These are phyloP conservation scores for Syndactyla subalaris DNA, from an alignment of 2,797 vertebrate species.

Conservation along the genomic window DNA sequence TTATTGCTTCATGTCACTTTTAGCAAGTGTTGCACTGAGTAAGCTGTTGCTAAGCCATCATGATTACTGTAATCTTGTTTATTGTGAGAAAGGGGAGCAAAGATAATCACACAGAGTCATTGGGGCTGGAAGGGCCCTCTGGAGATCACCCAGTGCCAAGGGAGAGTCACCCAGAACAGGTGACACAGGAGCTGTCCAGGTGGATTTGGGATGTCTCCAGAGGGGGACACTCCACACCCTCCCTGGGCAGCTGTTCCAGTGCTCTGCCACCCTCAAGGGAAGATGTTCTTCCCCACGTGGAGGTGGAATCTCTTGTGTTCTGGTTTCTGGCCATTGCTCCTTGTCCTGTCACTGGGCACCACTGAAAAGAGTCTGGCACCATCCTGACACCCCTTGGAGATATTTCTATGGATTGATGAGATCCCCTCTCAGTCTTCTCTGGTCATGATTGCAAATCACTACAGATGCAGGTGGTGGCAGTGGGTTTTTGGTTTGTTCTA, in stretches of 20 bases:
- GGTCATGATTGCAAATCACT: accelerated
- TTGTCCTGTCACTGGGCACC: not conserved
- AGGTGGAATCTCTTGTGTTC: not conserved
- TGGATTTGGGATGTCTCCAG: not conserved
- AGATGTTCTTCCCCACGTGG: not conserved
- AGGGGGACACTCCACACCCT: not conserved
- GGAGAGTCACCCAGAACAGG: not conserved
- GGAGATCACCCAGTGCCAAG: not conserved
- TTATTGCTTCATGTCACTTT: not conserved
- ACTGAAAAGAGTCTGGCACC: not conserved
- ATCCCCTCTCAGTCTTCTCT: not conserved
- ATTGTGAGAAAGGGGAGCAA: not conserved
- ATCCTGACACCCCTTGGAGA: not conserved
- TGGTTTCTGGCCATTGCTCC: not conserved
- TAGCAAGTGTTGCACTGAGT: not conserved
- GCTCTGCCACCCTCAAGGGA: not conserved
- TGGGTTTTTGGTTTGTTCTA: not conserved
- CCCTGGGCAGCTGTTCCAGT: not conserved
- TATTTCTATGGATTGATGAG: not conserved
- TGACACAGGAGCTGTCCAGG: not conserved
- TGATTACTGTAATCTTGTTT: not conserved
- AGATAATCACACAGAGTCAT: not conserved
- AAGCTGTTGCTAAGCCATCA: not conserved
- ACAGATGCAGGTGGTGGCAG: not conserved
- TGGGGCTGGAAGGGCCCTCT: not conserved